phyloP scores from a whole-genome alignment of 2,888 invertebrate species.

The Cryptophagus acutangulus region DNA sequence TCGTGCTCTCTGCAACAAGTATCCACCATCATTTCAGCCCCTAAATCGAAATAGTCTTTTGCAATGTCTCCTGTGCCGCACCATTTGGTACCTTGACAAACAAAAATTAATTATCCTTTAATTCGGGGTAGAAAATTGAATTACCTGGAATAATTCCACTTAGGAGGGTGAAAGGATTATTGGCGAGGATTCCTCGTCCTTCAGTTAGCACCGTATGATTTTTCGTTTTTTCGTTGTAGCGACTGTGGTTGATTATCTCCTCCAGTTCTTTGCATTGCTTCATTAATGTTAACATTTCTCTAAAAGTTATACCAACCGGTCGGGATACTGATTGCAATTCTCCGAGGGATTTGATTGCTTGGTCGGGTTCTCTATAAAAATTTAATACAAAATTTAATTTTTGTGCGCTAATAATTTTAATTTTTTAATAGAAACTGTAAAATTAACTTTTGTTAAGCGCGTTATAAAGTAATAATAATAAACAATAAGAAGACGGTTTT shows the following conservation, averaged over 20 bases:
- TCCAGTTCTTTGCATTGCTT: constrained; percentile 70
- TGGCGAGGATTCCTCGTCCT: constrained; percentile 51
- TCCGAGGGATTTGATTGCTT: constrained; percentile 60
- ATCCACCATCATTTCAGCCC: constrained; percentile 67
- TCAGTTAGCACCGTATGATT: constrained; percentile 22
- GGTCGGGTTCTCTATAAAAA: constrained; percentile 63
- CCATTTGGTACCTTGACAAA: constrained; percentile 77
- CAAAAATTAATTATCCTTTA: not conserved
- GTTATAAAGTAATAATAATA: too few species aligned
- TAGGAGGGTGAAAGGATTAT: constrained; percentile 65
- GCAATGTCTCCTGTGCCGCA: constrained; percentile 90
- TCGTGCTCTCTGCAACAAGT: constrained; percentile 87
- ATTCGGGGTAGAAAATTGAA: constrained; percentile 2
- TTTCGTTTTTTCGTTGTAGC: constrained; percentile 40
- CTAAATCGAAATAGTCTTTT: constrained; percentile 76
- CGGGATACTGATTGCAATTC: constrained; percentile 59
- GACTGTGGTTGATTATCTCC: constrained; percentile 29
- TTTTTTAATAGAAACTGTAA: too few species aligned
- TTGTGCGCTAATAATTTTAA: too few species aligned
- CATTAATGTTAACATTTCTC: constrained; percentile 75
- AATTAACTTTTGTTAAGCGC: too few species aligned
- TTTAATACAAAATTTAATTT: too few species aligned
- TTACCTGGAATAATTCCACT: constrained; percentile 79
- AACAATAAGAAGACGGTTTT: too few species aligned
- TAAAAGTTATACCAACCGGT: constrained; percentile 63